Base-by-base conservation (phyloP, 2,113 vertebrate genomes). In the Gorsachius goisagi region DNA sequence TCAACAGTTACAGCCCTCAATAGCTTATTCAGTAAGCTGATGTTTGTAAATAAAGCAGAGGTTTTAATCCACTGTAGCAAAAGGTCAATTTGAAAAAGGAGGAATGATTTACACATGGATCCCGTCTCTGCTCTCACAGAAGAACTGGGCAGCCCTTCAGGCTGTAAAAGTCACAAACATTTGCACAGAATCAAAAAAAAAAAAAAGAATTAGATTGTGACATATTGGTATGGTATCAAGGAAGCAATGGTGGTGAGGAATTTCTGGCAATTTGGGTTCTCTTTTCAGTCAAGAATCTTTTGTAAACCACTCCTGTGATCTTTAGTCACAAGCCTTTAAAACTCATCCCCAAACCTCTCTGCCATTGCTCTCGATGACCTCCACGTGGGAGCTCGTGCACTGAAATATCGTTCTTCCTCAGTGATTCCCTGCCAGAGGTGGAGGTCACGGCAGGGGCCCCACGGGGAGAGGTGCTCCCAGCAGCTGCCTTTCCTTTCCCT, bases 21-120 rank as follows among this genome's bases (percentile, higher is more conserved):
- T 6, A 60, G 81, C 27, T 93, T 86, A 19, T 76, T 73, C 93
- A 33, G 94, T 5, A 64, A 66, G 20, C 49, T 67, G 74, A 6
- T 77, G 90, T 94, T 90, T 94, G 82, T 95, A 96, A 96, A 96
- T 75, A 91, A 90, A 88, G 55, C 1, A 3, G 55, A 88, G 82
- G 52, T 83, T 88, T 96, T 89, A 80, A 91, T 87, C 85, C 74
- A 16, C 2, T 0, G 0, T 23, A 66, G 78, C 53, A 56, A 91
- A 94, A 91, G 78, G 59, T 50, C 88, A 47, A 5, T 27, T 66
- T 88, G 92, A 74, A 83, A 83, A 90, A 88, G n/a, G 17, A n/a
- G 10, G 47, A 27, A 47, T 44, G 41, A 49, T 90, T 94, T 76
- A 44, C 3, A 15, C 2, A 0, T 14, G 7, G 67, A 33, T 50